A percentile compares a stretch with the other conserved stretches of the same genome.
Evolutionary conservation across 2,888 invertebrate genomes (phyloP).

Genomic region (Oscheius sp.): DNA sequence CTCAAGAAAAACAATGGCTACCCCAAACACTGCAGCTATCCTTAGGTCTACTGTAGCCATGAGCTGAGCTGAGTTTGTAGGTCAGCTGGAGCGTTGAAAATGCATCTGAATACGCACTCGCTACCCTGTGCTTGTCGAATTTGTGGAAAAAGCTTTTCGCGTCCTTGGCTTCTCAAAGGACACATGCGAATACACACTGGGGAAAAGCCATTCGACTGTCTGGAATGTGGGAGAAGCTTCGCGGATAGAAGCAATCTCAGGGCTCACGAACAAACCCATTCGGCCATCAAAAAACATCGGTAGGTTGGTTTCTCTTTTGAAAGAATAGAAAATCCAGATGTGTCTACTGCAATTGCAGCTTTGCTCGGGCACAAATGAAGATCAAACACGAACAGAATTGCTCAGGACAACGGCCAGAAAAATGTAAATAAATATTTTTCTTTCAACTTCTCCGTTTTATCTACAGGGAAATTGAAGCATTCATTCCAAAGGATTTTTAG

Average conservation of each 20-base stretch:
- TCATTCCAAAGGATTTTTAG: too few relatives aligned
- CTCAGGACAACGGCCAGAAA: too few relatives aligned
- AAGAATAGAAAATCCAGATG: conserved; percentile 31
- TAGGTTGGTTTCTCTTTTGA: neutral
- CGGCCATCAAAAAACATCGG: conserved; percentile 40
- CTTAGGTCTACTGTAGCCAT: neutral
- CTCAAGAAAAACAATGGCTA: neutral
- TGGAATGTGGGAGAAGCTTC: conserved; percentile 48
- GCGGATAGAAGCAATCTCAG: conserved; percentile 55
- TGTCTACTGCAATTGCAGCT: conserved; percentile 36
- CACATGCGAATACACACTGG: conserved; percentile 56
- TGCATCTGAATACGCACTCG: conserved; percentile 57
- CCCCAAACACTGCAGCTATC: neutral
- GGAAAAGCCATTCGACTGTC: conserved; percentile 53
- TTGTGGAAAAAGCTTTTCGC: conserved; percentile 53
- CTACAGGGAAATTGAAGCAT: too few relatives aligned
- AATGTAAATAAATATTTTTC: too few relatives aligned
- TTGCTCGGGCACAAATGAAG: conserved; percentile 46
- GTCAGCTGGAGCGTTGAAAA: conserved; percentile 55
- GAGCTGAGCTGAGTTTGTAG: conserved; percentile 41
- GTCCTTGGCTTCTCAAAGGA: conserved; percentile 58
- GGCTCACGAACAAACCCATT: conserved; percentile 56
- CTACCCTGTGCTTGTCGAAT: conserved; percentile 48
- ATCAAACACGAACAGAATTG: conserved; percentile 39
- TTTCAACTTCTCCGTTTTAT: too few relatives aligned